Conservation (phyloP, 2,113 vertebrate species). For the Bagarius yarrelli region DNA sequence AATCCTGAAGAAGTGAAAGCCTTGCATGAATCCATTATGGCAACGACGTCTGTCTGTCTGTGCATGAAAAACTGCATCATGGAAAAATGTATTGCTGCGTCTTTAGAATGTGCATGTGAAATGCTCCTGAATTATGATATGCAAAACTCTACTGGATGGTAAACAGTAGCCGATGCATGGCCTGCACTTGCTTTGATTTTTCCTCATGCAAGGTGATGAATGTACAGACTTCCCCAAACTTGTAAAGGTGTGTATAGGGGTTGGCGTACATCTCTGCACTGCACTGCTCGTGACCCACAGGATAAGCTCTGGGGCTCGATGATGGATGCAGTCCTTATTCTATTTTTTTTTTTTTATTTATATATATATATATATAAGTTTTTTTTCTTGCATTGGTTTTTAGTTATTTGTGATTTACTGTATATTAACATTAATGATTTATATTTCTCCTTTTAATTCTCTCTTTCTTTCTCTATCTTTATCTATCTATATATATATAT, state of each 20-base stretch:
- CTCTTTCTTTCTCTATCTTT: not conserved
- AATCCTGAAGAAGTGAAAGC: constrained; percentile 9
- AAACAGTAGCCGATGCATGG: constrained; percentile 27
- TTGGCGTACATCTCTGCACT: constrained; percentile 12
- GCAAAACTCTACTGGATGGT: constrained; percentile 1
- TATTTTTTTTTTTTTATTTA: constrained; percentile 22
- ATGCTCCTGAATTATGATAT: constrained; percentile 3
- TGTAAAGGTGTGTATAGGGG: not conserved
- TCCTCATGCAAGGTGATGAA: constrained; percentile 18
- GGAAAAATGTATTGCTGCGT: not conserved
- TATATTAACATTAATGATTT: constrained; percentile 55
- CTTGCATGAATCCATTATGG: constrained; percentile 32
- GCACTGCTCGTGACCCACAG: not conserved
- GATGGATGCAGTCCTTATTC: not conserved
- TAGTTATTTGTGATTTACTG: constrained; percentile 50
- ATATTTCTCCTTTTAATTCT: not conserved
- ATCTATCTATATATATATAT: constrained; percentile 39
- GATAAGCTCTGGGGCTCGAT: constrained; percentile 14
- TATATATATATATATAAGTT: too few relatives aligned
- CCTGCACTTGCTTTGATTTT: constrained; percentile 9
- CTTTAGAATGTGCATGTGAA: constrained; percentile 36
- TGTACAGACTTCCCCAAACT: constrained; percentile 2
- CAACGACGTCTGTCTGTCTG: constrained; percentile 38
- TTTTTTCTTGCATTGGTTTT: constrained; percentile 42
- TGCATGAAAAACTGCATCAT: constrained; percentile 29